Evolutionary conservation across 2,797 vertebrate genomes (phyloP).

Genomic region (Lepilemur ruficaudatus): DNA sequence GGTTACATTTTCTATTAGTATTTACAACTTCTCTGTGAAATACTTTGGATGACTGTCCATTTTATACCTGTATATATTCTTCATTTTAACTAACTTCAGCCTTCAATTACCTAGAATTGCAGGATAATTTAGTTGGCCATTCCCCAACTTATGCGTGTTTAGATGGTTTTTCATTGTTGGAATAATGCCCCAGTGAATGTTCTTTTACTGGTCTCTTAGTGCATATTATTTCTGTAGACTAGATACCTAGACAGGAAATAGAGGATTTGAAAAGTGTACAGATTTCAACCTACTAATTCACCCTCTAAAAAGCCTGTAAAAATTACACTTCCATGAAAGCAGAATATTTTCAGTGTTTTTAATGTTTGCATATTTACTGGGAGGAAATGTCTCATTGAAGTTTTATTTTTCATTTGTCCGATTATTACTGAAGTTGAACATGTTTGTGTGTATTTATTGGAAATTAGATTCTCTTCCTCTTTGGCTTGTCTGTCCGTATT

Average conservation of each 20-base stretch:
- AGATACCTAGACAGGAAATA: background rate
- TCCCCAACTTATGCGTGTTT: background rate
- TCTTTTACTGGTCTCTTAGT: background rate
- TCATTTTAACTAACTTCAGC: background rate
- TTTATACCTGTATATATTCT: background rate
- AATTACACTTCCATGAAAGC: background rate
- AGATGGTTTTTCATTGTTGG: background rate
- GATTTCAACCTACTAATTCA: background rate
- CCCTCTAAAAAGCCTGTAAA: background rate
- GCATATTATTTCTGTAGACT: background rate
- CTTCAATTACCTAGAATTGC: background rate
- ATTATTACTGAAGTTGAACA: background rate
- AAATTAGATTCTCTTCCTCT: constrained; percentile 1
- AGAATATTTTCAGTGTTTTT: background rate
- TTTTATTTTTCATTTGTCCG: constrained; percentile 26
- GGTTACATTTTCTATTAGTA: background rate
- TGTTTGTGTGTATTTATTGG: background rate
- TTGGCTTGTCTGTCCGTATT: background rate
- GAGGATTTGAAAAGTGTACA: background rate
- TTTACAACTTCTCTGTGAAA: background rate
- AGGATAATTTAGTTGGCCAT: background rate
- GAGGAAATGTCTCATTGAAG: background rate
- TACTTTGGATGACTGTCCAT: background rate
- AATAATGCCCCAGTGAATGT: background rate
- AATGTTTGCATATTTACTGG: background rate